Evolutionary conservation across 1,140 invertebrate species (phyloP).

Genomic region (Lasaia peninsularis): DNA sequence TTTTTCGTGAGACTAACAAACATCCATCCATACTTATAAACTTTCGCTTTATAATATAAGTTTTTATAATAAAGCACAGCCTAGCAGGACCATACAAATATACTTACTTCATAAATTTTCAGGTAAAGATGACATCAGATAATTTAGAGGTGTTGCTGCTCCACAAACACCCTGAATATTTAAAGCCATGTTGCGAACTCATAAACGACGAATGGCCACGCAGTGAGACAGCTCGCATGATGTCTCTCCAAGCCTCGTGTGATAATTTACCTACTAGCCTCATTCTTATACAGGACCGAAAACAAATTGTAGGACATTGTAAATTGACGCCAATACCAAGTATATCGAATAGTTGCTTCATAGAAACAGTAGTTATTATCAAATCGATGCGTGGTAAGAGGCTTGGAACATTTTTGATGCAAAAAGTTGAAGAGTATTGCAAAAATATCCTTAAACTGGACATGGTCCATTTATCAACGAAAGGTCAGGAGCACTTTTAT

Average conservation of each 20-base stretch:
- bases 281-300: conserved; percentile 79
- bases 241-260: conserved; percentile 83
- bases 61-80: too few species aligned
- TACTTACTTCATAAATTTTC: conserved; percentile 19
- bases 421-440: conserved; percentile 83
- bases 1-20: too few species aligned
- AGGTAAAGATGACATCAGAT: conserved; percentile 39
- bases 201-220: conserved; percentile 90
- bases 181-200: conserved; percentile 82
- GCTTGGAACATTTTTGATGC: conserved; percentile 84
- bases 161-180: conserved; percentile 83
- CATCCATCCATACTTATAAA: too few species aligned
- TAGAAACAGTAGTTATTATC: conserved; percentile 88
- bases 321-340: conserved; percentile 84
- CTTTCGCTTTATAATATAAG: too few species aligned
- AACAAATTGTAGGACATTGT: conserved; percentile 84
- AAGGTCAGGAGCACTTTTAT: conserved; percentile 88
- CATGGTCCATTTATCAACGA: conserved; percentile 85
- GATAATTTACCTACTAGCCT: conserved; percentile 85
- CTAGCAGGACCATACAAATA: background rate
- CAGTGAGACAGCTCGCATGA: conserved; percentile 85
- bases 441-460: conserved; percentile 78
- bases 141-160: conserved; percentile 79
- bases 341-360: conserved; percentile 82
- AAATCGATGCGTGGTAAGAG: conserved; percentile 83